Percentiles rank a stretch among this genome's conserved stretches.
These are phyloP conservation scores for Gasterosteus aculeatus DNA, from an alignment of 2,113 vertebrate species.

Conservation along the genomic window DNA sequence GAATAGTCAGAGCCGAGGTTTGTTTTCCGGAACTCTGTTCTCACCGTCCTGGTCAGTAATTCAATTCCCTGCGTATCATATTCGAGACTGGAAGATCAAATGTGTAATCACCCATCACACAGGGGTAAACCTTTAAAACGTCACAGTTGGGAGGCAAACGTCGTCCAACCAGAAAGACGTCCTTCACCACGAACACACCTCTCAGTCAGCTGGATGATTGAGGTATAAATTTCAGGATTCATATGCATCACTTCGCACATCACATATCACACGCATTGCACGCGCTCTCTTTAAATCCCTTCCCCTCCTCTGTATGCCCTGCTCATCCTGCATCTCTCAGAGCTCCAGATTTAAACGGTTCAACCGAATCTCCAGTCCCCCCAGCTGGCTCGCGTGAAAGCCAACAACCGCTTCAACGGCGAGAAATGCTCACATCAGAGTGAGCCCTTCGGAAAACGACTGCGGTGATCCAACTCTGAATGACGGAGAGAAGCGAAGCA, in stretches of 20 bases:
- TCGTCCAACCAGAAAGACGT: slow-evolving; percentile 3
- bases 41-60: neutral
- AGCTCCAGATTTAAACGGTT: slow-evolving; percentile 32
- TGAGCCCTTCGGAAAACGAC: slow-evolving; percentile 28
- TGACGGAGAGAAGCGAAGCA: slow-evolving; percentile 32
- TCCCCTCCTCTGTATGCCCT: slow-evolving; percentile 14
- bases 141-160: neutral
- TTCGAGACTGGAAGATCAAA: neutral
- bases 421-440: slow-evolving; percentile 28
- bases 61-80: slow-evolving; percentile 24
- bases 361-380: slow-evolving; percentile 47
- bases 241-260: slow-evolving; percentile 46
- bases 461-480: slow-evolving; percentile 40
- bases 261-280: slow-evolving; percentile 39
- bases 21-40: slow-evolving; percentile 33
- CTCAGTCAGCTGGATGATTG: neutral
- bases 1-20: slow-evolving; percentile 28
- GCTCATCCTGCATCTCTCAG: slow-evolving; percentile 37
- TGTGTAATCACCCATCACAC: neutral
- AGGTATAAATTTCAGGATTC: neutral
- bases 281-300: slow-evolving; percentile 43
- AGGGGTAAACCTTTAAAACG: neutral
- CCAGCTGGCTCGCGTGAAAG: neutral
- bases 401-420: slow-evolving; percentile 21
- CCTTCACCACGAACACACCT: slow-evolving; percentile 1